Evolutionary conservation across 2,113 vertebrate genomes (phyloP).

Genomic region (Stercorarius parasiticus): DNA sequence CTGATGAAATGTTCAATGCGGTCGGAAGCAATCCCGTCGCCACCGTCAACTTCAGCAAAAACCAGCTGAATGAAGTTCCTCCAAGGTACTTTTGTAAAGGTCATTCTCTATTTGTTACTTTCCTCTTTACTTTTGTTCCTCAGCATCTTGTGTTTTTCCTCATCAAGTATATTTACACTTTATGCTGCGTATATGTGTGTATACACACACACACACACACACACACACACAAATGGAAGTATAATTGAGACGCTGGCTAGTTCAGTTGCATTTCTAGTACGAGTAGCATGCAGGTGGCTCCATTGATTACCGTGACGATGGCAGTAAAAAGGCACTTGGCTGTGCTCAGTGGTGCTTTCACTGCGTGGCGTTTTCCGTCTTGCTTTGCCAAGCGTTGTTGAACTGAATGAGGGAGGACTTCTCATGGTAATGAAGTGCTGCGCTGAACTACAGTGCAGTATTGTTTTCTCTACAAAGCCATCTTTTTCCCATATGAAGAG

Average conservation of each 20-base stretch:
- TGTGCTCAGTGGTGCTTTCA: accelerated
- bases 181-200: accelerated
- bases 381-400: not conserved
- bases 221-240: too few relatives aligned
- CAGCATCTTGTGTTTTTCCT: not conserved
- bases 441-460: not conserved
- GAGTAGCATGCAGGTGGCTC: not conserved
- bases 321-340: not conserved
- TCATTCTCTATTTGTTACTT: accelerated
- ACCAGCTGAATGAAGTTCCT: conserved; percentile 84
- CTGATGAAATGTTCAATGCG: conserved; percentile 84
- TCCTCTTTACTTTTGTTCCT: not conserved
- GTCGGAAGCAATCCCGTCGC: conserved; percentile 67
- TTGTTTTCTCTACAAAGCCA: not conserved
- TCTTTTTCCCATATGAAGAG: not conserved
- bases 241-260: not conserved
- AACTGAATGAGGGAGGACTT: not conserved
- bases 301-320: accelerated
- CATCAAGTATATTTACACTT: not conserved
- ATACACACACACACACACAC: too few relatives aligned
- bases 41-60: conserved; percentile 90
- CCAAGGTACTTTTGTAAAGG: conserved; percentile 75
- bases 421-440: not conserved
- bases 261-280: accelerated
- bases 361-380: not conserved